Conservation (phyloP, 2,888 invertebrate species). For the Rhabditoides inermis region DNA sequence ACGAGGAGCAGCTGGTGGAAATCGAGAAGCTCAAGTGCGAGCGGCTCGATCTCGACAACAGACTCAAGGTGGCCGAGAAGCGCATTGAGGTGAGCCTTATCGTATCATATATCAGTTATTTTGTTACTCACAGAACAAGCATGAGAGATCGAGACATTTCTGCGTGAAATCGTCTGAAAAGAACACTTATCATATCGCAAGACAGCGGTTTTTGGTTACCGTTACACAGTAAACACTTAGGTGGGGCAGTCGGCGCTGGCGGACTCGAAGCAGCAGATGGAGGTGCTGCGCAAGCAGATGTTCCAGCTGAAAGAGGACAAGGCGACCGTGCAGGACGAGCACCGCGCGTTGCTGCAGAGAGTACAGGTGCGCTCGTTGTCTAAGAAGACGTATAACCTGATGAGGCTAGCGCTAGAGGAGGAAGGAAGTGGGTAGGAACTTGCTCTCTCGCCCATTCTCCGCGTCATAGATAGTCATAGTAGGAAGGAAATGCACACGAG, state of each 20-base stretch:
- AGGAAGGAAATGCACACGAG: too few relatives aligned
- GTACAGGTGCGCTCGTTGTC: slow-evolving; percentile 3
- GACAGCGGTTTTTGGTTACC: background rate
- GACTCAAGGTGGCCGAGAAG: slow-evolving; percentile 31
- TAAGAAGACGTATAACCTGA: too few relatives aligned
- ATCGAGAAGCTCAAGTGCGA: slow-evolving; percentile 29
- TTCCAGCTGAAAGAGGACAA: slow-evolving; percentile 31
- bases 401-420: too few relatives aligned
- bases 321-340: slow-evolving; percentile 10
- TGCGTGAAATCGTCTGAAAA: background rate
- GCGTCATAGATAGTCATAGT: too few relatives aligned
- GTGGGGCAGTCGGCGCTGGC: slow-evolving; percentile 13
- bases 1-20: slow-evolving; percentile 19
- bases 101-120: too few relatives aligned
- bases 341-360: slow-evolving; percentile 9
- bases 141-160: too few relatives aligned
- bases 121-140: too few relatives aligned
- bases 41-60: slow-evolving; percentile 30
- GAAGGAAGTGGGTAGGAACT: too few relatives aligned
- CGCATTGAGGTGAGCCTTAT: slow-evolving; percentile 18
- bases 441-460: too few relatives aligned
- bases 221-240: slow-evolving; percentile 8
- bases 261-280: slow-evolving; percentile 29
- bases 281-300: slow-evolving; percentile 30
- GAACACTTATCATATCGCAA: background rate